Conservation (phyloP, 2,797 vertebrate genomes). For the Merluccius polli region DNA sequence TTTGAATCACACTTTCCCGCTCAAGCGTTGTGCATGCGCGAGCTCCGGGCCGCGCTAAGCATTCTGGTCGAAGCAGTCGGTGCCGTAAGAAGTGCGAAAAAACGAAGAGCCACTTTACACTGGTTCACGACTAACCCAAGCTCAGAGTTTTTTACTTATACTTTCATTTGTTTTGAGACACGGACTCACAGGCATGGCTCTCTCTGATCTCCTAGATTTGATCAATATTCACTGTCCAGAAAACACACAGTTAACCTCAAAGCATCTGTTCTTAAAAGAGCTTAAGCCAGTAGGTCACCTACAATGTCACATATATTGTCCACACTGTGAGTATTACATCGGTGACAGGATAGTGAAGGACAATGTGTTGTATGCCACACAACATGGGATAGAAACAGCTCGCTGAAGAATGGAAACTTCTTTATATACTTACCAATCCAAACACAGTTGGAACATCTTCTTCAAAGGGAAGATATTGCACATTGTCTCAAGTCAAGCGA, state of each 20-base stretch:
- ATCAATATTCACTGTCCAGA: conserved; percentile 34
- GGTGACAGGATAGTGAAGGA: conserved; percentile 8
- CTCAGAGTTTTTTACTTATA: conserved; percentile 33
- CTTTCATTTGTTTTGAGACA: conserved; percentile 34
- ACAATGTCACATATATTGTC: conserved; percentile 19
- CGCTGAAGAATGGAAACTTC: conserved; percentile 14
- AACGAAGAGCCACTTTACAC: conserved; percentile 26
- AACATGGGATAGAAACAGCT: conserved; percentile 12
- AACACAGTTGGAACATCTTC: conserved; percentile 30
- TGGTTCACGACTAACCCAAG: conserved; percentile 24
- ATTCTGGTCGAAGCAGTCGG: conserved; percentile 12
- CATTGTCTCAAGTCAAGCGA: conserved; percentile 13
- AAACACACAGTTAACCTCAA: conserved; percentile 8
- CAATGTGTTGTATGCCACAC: conserved; percentile 12
- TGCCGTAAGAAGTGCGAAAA: no score
- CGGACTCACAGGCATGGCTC: conserved; percentile 17
- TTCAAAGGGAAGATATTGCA: conserved; percentile 31
- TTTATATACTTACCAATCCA: conserved; percentile 21
- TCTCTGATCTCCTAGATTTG: conserved; percentile 34
- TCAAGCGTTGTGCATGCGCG: no score
- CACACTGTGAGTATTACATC: conserved; percentile 18
- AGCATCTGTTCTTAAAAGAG: conserved; percentile 26
- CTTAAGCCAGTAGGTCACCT: conserved; percentile 27
- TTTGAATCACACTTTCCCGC: no score
- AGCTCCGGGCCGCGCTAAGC: no score